Evolutionary conservation across 1,140 invertebrate genomes (phyloP), one percentile per base, ranked within the genome.

Genomic region (Drosophila sp.): DNA sequence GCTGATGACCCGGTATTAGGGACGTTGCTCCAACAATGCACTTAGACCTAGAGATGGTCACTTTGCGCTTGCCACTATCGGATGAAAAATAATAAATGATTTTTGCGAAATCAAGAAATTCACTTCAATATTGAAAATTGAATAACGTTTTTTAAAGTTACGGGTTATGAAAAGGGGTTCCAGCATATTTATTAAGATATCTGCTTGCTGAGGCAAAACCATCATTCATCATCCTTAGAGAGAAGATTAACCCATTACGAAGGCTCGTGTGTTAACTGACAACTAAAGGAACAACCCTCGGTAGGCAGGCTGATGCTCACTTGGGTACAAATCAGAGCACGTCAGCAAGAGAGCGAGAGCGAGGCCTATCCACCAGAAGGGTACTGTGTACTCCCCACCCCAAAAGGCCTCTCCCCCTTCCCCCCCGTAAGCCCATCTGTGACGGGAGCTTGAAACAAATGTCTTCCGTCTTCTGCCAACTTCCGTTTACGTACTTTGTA

Each of bases 261-360:
- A 66, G 55, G 25, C 66, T 70, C 60, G 64, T 70, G 64, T 63
- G 72, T 23, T 44, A 54, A 32, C 29, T 32, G 38, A 55, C 7
- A 71, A 81, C 64, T 86, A 74, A 66, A 76, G 41, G 30, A 58
- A 40, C 79, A 69, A 85, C 82, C 82, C 82, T 85, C 79, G 74
- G 23, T 78, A n/a, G 50, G 61, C 68, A 70, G 67, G 50, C 66
- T 70, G 77, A 55, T 57, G 64, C 54, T 76, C 83, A 66, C 69
- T 78, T 67, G n/a, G 10, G 67, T 68, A 60, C 64, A 72, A 79
- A 79, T 79, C 76, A 76, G 76, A 61, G 73, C 70, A 78, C 72
- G 82, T 81, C 82, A 85, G 81, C 78, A 56, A 60, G 55, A 67
- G 54, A 7, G 44, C 25, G 2, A 7, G 25, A 27, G 44, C 8